A percentile compares a stretch with the other conserved stretches of the same genome.
Evolutionary conservation across 2,888 invertebrate species (phyloP).

Genomic region (Lasiommata megera): DNA sequence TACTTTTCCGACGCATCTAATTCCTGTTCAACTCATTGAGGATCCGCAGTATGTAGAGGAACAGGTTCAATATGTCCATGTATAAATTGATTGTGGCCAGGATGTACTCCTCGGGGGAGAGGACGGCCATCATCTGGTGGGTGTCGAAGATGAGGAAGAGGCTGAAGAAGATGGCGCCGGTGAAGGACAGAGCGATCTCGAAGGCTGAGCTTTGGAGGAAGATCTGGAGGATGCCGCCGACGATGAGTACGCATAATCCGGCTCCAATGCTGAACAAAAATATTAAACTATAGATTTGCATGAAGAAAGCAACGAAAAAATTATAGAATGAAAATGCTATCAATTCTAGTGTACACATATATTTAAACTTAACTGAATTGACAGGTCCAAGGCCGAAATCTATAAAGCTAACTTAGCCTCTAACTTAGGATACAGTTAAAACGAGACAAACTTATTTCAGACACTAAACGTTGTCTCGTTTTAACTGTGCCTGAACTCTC

Average conservation of each 20-base stretch:
- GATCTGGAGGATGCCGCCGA: constrained; percentile 87
- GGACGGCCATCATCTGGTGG: constrained; percentile 89
- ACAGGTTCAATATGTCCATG: constrained; percentile 93
- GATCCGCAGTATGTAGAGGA: constrained; percentile 89
- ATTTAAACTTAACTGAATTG: too few species aligned
- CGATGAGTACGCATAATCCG: constrained; percentile 84
- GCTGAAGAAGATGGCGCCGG: constrained; percentile 88
- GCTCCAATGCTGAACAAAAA: constrained; percentile 80
- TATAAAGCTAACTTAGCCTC: too few species aligned
- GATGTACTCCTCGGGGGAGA: constrained; percentile 94
- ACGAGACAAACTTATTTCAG: too few species aligned
- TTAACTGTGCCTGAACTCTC: too few species aligned
- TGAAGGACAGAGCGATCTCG: constrained; percentile 86
- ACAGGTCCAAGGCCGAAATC: too few species aligned
- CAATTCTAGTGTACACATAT: too few species aligned
- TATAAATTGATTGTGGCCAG: constrained; percentile 92
- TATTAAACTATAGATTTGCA: too few species aligned
- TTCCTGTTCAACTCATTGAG: constrained; percentile 83
- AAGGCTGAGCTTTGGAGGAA: constrained; percentile 87
- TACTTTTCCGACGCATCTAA: constrained; percentile 41
- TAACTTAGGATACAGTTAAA: too few species aligned
- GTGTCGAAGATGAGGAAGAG: constrained; percentile 93
- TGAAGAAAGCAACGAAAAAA: too few species aligned
- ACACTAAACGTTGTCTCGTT: too few species aligned
- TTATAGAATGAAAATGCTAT: too few species aligned